A percentile compares a stretch with the other conserved stretches of the same genome.
These are phyloP conservation scores for Phymanthus crucifer DNA, from an alignment of 92 coral and sea anemone species.

Conservation along the genomic window DNA sequence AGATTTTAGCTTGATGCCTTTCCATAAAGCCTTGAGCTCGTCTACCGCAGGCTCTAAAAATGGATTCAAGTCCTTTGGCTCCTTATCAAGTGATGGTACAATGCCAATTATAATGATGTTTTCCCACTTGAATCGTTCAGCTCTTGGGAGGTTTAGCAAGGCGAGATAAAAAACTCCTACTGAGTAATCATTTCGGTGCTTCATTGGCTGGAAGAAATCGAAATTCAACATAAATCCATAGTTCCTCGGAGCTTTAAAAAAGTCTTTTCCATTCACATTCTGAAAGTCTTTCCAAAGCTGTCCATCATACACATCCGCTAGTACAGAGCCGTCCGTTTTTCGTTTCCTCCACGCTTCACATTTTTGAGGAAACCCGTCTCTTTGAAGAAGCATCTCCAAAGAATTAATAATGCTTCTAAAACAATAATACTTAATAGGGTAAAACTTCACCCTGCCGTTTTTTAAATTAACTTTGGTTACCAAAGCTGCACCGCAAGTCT, in stretches of 20 bases:
- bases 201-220: conserved; percentile 61
- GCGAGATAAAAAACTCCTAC: conserved; percentile 54
- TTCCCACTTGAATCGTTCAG: conserved; percentile 49
- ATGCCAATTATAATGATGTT: conserved; percentile 42
- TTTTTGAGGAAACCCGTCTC: conserved; percentile 40
- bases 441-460: conserved; percentile 45
- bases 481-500: conserved; percentile 38
- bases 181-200: conserved; percentile 56
- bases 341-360: conserved; percentile 57
- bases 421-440: conserved; percentile 62
- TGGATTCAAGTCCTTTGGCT: conserved; percentile 38
- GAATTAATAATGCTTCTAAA: conserved; percentile 49
- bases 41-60: conserved; percentile 52
- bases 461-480: conserved; percentile 44
- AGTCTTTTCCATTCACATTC: conserved; percentile 47
- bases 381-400: conserved; percentile 43
- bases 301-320: conserved; percentile 54
- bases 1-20: conserved; percentile 33
- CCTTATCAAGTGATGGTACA: conserved; percentile 54
- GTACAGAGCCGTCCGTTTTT: conserved; percentile 25
- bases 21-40: conserved; percentile 47
- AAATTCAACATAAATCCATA: conserved; percentile 59
- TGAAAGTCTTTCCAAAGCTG: conserved; percentile 57
- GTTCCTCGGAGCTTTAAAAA: conserved; percentile 45
- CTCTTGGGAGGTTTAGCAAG: conserved; percentile 50